Conservation (phyloP, 2,113 vertebrate species). For the Rissa tridactyla region DNA sequence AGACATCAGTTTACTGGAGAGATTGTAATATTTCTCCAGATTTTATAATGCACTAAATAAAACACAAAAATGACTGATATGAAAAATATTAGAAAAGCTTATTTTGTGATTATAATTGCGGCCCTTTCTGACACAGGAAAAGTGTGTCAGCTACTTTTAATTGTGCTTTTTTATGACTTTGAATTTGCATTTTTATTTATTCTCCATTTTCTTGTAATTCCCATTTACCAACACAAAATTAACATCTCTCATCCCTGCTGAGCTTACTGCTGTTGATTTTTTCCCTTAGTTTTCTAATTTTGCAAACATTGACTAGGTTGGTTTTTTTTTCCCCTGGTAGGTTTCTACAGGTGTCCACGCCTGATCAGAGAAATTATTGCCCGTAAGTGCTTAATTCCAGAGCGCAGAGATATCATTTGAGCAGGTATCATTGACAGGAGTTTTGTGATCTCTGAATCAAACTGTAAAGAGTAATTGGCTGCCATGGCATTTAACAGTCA, state of each 20-base stretch:
- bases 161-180: background rate
- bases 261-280: background rate
- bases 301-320: background rate
- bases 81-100: background rate
- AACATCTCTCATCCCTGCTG: background rate
- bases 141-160: background rate
- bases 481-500: background rate
- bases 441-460: background rate
- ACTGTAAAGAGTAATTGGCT: background rate
- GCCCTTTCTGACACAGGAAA: background rate
- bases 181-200: conserved; percentile 40
- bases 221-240: conserved; percentile 28
- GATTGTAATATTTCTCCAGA: background rate
- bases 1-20: background rate
- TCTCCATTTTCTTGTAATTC: conserved; percentile 37
- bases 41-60: background rate
- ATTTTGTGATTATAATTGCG: background rate
- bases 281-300: background rate
- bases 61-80: background rate
- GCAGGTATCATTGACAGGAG: background rate
- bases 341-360: background rate
- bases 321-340: background rate
- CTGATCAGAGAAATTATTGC: background rate
- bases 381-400: background rate
- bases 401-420: background rate